phyloP scores from a whole-genome alignment of 2,113 vertebrate species.

The Ceyx cyanopectus region DNA sequence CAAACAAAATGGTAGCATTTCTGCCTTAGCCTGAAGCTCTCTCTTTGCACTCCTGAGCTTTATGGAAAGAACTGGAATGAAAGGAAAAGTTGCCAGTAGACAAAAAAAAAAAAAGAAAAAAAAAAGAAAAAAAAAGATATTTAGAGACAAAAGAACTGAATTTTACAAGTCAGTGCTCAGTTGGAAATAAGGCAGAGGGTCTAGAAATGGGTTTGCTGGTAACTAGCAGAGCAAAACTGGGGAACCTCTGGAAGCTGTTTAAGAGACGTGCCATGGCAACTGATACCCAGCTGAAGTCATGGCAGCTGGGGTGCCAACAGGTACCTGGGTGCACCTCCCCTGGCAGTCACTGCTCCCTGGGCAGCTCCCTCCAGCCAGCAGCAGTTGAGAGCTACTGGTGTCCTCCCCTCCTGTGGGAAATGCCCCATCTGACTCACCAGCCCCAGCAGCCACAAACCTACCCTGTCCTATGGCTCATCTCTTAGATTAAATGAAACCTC shows the following conservation, averaged over 20 bases:
- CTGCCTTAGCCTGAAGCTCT: neutral
- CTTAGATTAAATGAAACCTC: neutral
- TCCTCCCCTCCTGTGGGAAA: neutral
- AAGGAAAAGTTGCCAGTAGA: neutral
- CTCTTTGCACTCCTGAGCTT: neutral
- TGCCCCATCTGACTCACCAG: neutral
- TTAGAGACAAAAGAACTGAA: neutral
- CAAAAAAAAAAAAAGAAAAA: neutral
- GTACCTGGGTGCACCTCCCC: accelerated
- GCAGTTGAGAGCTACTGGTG: neutral
- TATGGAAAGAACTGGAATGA: neutral
- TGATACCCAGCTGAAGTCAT: neutral
- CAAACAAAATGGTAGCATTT: slow-evolving; percentile 16
- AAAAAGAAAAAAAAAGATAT: neutral
- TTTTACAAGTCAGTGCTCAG: neutral
- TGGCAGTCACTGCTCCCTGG: neutral
- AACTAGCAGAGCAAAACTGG: neutral
- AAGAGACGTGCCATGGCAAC: neutral
- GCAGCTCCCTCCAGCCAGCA: neutral
- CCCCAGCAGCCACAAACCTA: neutral
- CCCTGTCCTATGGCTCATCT: accelerated
- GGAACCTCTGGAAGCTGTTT: neutral
- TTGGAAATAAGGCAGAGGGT: neutral
- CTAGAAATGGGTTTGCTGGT: neutral
- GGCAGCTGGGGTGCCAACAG: neutral